Conservation (phyloP, 2,113 vertebrate genomes). For the Irena cyanogastra region DNA sequence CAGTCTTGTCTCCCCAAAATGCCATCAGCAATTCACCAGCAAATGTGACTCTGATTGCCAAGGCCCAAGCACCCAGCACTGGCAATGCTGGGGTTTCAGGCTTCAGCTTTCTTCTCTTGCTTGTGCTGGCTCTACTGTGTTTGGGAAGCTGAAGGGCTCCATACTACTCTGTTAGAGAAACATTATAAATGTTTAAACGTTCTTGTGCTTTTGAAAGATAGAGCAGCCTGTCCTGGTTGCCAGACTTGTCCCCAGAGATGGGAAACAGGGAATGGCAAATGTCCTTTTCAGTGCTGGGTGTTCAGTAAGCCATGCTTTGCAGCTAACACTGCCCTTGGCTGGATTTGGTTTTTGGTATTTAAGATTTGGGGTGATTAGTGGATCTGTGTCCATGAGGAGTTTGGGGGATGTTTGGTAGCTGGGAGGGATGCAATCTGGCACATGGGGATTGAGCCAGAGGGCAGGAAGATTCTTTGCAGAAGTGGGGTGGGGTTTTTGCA, state of each 20-base stretch:
- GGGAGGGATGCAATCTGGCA: background rate
- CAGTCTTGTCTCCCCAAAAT: background rate
- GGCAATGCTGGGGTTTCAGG: background rate
- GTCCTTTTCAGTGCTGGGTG: background rate
- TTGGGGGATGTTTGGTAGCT: background rate
- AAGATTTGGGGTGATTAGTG: background rate
- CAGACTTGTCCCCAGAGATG: background rate
- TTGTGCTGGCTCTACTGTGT: background rate
- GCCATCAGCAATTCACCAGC: background rate
- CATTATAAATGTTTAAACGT: conserved; percentile 22
- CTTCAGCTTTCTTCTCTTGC: background rate
- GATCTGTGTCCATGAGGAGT: background rate
- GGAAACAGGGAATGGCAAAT: background rate
- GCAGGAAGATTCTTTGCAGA: background rate
- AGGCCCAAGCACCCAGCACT: background rate
- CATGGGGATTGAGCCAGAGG: background rate
- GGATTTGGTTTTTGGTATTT: background rate
- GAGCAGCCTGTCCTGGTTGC: background rate
- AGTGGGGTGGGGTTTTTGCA: background rate
- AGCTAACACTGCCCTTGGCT: background rate
- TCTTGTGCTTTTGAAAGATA: background rate
- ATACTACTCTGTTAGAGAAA: background rate
- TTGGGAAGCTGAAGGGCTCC: background rate
- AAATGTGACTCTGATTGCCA: background rate
- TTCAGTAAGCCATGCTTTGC: background rate